These are phyloP conservation scores for Artibeus lituratus DNA, from an alignment of 2,797 vertebrate species.

Conservation along the genomic window DNA sequence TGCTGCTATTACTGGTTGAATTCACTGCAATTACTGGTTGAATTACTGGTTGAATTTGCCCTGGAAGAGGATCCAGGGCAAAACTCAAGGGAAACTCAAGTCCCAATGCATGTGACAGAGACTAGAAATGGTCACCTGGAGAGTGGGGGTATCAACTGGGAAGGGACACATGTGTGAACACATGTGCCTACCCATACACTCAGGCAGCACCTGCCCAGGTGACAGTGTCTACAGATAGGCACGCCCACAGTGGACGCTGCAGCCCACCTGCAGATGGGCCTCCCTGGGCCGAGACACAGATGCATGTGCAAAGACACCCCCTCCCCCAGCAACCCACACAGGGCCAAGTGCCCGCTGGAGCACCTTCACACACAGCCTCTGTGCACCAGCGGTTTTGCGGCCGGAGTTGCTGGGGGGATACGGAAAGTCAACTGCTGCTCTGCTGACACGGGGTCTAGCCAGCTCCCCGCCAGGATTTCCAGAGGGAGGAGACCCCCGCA, in stretches of 20 bases:
- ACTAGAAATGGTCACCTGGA: neutral
- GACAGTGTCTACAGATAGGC: neutral
- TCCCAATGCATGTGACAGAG: neutral
- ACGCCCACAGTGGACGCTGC: accelerated
- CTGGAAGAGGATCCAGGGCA: neutral
- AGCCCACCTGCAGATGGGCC: neutral
- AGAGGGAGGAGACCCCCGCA: accelerated
- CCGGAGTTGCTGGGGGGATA: neutral
- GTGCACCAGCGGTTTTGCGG: accelerated
- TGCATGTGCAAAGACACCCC: neutral
- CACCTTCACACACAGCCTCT: accelerated
- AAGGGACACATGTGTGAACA: neutral
- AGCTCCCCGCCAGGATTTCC: neutral
- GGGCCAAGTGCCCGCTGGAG: neutral
- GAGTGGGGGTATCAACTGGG: neutral
- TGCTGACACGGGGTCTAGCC: neutral
- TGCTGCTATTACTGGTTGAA: neutral
- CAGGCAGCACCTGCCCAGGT: neutral
- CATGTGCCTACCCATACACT: too few relatives aligned
- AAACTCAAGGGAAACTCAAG: neutral
- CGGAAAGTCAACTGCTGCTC: accelerated
- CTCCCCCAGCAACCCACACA: neutral
- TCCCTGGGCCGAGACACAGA: neutral
- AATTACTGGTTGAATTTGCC: neutral
- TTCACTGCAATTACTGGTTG: neutral